A percentile compares a stretch with the other conserved stretches of the same genome.
phyloP scores from a whole-genome alignment of 2,888 invertebrate genomes.

The Saturnia pavonia region DNA sequence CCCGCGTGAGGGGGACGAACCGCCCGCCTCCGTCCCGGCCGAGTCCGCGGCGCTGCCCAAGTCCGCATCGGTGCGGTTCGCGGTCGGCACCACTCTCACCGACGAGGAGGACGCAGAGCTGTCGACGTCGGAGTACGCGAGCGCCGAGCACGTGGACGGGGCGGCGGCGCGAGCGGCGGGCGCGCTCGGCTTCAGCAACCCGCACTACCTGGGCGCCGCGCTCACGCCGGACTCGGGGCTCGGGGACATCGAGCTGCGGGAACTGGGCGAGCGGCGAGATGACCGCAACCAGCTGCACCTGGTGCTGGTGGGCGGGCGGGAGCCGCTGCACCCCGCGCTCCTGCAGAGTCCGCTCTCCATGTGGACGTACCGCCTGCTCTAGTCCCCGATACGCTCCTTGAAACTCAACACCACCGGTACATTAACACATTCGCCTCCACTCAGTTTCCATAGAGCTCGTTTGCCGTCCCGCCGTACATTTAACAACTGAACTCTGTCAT shows the following conservation, averaged over 20 bases:
- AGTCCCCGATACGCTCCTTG: slow-evolving; percentile 18
- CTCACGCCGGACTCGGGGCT: slow-evolving; percentile 85
- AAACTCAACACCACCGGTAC: background rate
- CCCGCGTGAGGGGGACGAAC: slow-evolving; percentile 56
- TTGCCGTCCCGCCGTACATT: too few species aligned
- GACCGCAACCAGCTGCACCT: slow-evolving; percentile 45
- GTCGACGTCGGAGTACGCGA: slow-evolving; percentile 89
- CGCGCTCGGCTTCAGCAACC: slow-evolving; percentile 86
- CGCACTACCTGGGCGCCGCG: slow-evolving; percentile 87
- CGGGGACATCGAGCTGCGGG: slow-evolving; percentile 68
- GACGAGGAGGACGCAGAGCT: slow-evolving; percentile 77
- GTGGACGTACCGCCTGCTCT: slow-evolving; percentile 87
- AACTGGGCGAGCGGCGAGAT: slow-evolving; percentile 47
- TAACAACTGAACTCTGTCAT: too few species aligned
- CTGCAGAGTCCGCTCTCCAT: slow-evolving; percentile 89
- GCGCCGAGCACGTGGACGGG: slow-evolving; percentile 85
- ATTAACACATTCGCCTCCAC: too few species aligned
- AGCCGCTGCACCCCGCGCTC: slow-evolving; percentile 88
- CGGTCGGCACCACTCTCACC: slow-evolving; percentile 65
- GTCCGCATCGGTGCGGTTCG: slow-evolving; percentile 81
- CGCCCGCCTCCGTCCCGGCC: slow-evolving; percentile 54
- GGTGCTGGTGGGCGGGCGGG: slow-evolving; percentile 88
- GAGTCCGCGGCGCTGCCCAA: slow-evolving; percentile 80
- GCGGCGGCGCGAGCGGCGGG: slow-evolving; percentile 81
- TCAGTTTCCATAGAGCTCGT: too few species aligned